Evolutionary conservation across 2,888 invertebrate genomes (phyloP).

Genomic region (Portevinia maculata): DNA sequence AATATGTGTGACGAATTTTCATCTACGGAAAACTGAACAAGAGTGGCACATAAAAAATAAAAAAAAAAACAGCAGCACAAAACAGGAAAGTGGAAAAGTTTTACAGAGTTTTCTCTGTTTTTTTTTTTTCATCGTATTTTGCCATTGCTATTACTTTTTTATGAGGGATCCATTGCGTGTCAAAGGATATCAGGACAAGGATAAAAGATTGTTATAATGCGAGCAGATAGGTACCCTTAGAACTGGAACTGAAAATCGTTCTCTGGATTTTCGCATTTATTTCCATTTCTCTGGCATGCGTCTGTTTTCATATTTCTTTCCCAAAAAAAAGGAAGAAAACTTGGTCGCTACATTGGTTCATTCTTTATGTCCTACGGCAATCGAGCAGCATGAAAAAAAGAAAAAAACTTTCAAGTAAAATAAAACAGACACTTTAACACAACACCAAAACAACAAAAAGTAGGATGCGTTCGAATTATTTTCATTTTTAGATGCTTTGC

Average conservation of each 20-base stretch:
- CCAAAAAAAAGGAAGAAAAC: constrained; percentile 1
- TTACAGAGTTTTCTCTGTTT: constrained; percentile 35
- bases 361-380: constrained; percentile 64
- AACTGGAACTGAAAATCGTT: constrained; percentile 41
- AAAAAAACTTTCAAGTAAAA: constrained; percentile 48
- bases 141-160: constrained; percentile 40
- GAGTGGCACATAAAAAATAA: constrained; percentile 34
- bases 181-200: constrained; percentile 68
- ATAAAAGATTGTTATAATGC: constrained; percentile 70
- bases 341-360: constrained; percentile 17
- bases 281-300: constrained; percentile 44
- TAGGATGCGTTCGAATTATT: constrained; percentile 61
- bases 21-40: constrained; percentile 42
- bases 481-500: constrained; percentile 42
- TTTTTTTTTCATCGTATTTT: constrained; percentile 14
- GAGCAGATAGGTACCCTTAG: constrained; percentile 31
- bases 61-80: constrained; percentile 4
- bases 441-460: constrained; percentile 13
- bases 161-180: constrained; percentile 72
- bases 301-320: constrained; percentile 44
- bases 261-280: constrained; percentile 49
- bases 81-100: constrained; percentile 70
- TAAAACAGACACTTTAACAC: constrained; percentile 43
- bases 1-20: constrained; percentile 58
- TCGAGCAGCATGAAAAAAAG: constrained; percentile 29